A percentile compares a stretch with the other conserved stretches of the same genome.
These are phyloP conservation scores for Acropternis orthonyx DNA, from an alignment of 2,797 vertebrate species.

Conservation along the genomic window DNA sequence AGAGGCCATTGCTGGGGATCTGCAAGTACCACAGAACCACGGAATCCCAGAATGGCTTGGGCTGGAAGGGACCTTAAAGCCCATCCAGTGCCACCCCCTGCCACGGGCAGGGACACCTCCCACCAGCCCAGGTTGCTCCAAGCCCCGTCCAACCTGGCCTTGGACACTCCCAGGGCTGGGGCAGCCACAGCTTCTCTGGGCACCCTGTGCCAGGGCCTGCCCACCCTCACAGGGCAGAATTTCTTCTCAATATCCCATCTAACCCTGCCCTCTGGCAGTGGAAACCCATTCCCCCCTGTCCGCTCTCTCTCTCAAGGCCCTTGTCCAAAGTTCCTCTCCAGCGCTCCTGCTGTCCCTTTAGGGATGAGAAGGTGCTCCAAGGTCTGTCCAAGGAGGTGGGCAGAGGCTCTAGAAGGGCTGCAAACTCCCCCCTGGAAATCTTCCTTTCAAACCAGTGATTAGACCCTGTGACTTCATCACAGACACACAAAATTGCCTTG, in stretches of 20 bases:
- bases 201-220: neutral
- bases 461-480: neutral
- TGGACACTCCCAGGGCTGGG: neutral
- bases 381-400: neutral
- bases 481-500: fast-evolving
- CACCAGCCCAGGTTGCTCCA: fast-evolving
- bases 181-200: neutral
- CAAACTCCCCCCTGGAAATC: neutral
- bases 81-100: neutral
- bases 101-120: neutral
- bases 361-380: neutral
- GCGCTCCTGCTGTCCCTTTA: neutral
- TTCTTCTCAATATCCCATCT: neutral
- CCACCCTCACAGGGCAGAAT: neutral
- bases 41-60: neutral
- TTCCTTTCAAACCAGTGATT: neutral
- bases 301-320: neutral
- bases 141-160: fast-evolving
- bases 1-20: neutral
- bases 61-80: neutral
- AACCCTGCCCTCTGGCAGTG: neutral
- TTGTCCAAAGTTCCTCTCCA: neutral
- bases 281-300: neutral
- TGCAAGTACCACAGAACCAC: neutral
- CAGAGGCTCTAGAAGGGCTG: neutral